Conservation (phyloP, 2,797 vertebrate species). For the Sebastes nivosus region DNA sequence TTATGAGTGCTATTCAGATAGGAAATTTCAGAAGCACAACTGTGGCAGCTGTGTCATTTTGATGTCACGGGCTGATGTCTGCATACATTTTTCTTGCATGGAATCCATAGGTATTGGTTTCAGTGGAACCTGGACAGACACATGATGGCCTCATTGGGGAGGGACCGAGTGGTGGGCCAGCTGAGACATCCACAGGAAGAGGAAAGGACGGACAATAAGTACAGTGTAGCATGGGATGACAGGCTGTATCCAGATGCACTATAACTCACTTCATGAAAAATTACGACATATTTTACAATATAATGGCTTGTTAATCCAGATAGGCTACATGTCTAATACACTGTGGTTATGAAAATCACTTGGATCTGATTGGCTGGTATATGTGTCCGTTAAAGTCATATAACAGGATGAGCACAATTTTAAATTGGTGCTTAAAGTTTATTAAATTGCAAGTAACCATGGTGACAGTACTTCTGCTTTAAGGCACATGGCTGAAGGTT, state of each 20-base stretch:
- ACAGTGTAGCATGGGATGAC: constrained; percentile 15
- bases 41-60: constrained; percentile 84
- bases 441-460: neutral
- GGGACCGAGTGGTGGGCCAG: constrained; percentile 1
- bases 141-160: constrained; percentile 40
- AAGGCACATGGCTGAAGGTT: neutral
- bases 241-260: constrained; percentile 18
- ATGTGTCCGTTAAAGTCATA: neutral
- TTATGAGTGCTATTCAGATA: constrained; percentile 76
- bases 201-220: constrained; percentile 21
- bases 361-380: neutral
- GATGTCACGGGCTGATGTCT: constrained; percentile 75
- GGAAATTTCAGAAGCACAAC: constrained; percentile 82
- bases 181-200: constrained; percentile 36
- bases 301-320: neutral
- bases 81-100: constrained; percentile 53
- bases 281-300: neutral
- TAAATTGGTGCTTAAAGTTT: neutral
- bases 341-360: neutral
- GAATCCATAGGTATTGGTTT: constrained; percentile 81
- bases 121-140: constrained; percentile 63
- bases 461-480: neutral
- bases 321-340: neutral
- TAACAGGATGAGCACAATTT: neutral
- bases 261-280: constrained; percentile 37